Base-by-base conservation (phyloP, 1,140 invertebrate species). In the Tenebrio molitor region DNA sequence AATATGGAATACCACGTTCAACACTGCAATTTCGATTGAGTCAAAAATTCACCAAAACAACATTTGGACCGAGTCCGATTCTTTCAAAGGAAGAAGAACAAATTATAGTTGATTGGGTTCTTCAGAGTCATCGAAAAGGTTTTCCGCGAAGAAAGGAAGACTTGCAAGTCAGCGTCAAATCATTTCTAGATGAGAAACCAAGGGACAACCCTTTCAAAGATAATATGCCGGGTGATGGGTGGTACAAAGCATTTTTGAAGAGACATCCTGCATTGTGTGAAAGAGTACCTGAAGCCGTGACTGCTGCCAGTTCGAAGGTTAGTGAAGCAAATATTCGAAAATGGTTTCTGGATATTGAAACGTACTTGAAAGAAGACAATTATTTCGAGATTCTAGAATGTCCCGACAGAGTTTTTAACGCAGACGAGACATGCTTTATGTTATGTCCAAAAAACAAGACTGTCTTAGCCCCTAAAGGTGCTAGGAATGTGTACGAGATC, bases 321-420 rank as follows among this genome's bases (percentile, higher is more conserved):
- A 78, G 76, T 8, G 81, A 83, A 79, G 23, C 25, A 58, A 74
- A 72, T n/a, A 79, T 83, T 36, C 16, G 80, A 34, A 63, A 74
- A 16, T 84, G 83, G 83, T 85, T 85, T 75, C 3, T 15, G 4
- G 68, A 79, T 21, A 75, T 84, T 10, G 50, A 78, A 66, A n/a
- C 34, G 19, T 79, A 81, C 76, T 75, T 81, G 10, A 29, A 73
- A 19, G 69, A 76, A 12, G 71, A 78, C 65, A 69, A 74, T 29
- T 75, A 62, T 63, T 14, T 41, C 7, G n/a, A n/a, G n/a, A n/a
- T n/a, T n/a, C n/a, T n/a, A n/a, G n/a, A n/a, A n/a, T n/a, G n/a
- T n/a, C n/a, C n/a, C n/a, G 75, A 79, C 65, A 75, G n/a, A n/a
- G n/a, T 82, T 72, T 77, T 79, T 33, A 82, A 84, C 64, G 69